These are phyloP conservation scores for Exephanes ischioxanthus DNA, from an alignment of 2,888 invertebrate species.

Conservation along the genomic window DNA sequence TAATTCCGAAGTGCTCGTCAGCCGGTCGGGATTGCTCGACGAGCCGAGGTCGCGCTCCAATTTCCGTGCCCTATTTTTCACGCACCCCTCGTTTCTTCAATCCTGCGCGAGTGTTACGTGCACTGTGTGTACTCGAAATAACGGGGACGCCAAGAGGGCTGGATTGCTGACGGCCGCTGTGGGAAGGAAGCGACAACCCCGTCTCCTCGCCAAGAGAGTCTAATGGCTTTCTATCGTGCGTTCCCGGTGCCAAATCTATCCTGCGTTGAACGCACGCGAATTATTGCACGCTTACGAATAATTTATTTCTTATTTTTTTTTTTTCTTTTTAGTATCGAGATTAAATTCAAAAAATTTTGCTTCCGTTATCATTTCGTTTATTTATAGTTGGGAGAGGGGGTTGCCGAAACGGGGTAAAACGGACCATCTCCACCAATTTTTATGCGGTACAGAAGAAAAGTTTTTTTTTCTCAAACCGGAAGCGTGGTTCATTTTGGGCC, in stretches of 20 bases:
- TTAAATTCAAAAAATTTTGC: too few species aligned
- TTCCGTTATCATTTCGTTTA: too few species aligned
- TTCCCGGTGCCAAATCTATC: background rate
- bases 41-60: conserved; percentile 53
- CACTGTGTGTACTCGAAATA: background rate
- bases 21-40: conserved; percentile 31
- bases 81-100: conserved; percentile 19
- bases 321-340: background rate
- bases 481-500: too few species aligned
- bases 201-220: background rate
- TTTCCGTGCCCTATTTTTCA: conserved; percentile 51
- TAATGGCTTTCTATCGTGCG: background rate
- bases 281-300: background rate
- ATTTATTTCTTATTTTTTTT: background rate
- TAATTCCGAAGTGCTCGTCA: conserved; percentile 42
- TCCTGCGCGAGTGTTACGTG: conserved; percentile 7
- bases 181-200: background rate
- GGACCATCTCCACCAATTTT: too few species aligned
- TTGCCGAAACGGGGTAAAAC: too few species aligned
- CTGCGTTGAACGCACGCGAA: background rate
- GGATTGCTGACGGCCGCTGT: background rate
- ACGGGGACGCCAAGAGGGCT: background rate
- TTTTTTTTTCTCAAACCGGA: too few species aligned
- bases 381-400: too few species aligned
- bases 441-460: too few species aligned